Base-by-base conservation (phyloP, 2,888 invertebrate species). In the Acheta domesticus region DNA sequence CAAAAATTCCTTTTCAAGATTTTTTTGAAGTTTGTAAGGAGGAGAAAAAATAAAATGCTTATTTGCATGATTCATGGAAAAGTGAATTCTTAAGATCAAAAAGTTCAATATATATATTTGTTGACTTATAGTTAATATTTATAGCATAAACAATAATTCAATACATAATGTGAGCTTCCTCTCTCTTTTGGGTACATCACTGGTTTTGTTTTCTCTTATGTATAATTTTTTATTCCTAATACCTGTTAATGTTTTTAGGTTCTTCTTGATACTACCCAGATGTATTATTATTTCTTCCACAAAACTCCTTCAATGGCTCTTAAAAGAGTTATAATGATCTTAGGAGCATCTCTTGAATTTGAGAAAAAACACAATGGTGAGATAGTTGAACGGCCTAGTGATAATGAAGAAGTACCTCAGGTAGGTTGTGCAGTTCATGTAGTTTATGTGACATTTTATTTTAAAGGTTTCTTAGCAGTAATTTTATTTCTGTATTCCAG, bases 281-380 rank as follows among this genome's bases (percentile, higher is more conserved):
- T 99, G 89, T 99, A 98, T 87, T 96, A 95, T 86, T 96, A 93
- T 86, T 98, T 97, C 87, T 95, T 99, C 86, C 94, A 97, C 85
- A 97, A 97, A 89, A 98, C 97, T 12, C 96, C 98, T 0, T 94
- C 94, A 82, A 98, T 99, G 96, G 92, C 95, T 78, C 88, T 99
- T 77, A 98, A 98, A 88, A 91, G 99, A 84, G 96, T 96, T 21
- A 92, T 99, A 16, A 98, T 99, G 97, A 96, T 99, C 80, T 89
- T 99, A 77, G 97, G 96, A 48, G 98, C 97, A 16, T 98, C 99
- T 81, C 93, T 96, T 85, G 99, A 99, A 87, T 99, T 99, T 89
- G 96, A 96, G 84, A 94, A 93, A 85, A 92, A 93, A 82, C 95
- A 96, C 86, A 99, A 99, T 88, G 94, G 95, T 21, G 98, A 99